These are phyloP conservation scores for Parazoanthus swiftii DNA, from an alignment of 92 coral and sea anemone genomes.

Conservation along the genomic window DNA sequence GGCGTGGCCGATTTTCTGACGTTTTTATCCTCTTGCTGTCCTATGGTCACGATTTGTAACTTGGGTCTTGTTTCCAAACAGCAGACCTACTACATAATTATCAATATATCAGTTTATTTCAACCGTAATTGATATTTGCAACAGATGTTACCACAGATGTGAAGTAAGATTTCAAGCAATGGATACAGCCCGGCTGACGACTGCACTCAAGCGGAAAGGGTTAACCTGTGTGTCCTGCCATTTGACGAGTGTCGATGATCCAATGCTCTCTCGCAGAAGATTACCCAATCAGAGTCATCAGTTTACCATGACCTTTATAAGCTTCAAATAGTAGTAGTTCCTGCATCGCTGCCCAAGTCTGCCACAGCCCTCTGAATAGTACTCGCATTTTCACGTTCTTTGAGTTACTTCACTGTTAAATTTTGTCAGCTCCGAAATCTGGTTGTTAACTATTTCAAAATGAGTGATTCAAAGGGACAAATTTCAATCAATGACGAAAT, in stretches of 20 bases:
- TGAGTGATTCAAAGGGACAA: slow-evolving; percentile 30
- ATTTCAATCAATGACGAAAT: slow-evolving; percentile 41
- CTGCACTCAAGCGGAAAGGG: slow-evolving; percentile 13
- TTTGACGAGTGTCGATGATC: slow-evolving; percentile 19
- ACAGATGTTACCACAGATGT: not conserved
- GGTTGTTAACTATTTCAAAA: not conserved
- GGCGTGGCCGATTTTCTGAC: not conserved
- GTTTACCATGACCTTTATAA: slow-evolving; percentile 26
- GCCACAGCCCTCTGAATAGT: slow-evolving; percentile 10
- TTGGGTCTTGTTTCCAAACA: not conserved
- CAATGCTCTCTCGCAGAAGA: not conserved
- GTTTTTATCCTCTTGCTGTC: not conserved
- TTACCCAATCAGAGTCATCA: slow-evolving; percentile 26
- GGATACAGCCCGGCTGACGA: not conserved
- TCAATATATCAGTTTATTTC: no score
- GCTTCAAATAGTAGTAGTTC: slow-evolving; percentile 17
- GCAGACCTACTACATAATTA: no score
- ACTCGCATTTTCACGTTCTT: slow-evolving; percentile 22
- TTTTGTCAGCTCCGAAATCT: not conserved
- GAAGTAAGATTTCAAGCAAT: not conserved
- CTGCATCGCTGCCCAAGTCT: not conserved
- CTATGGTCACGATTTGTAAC: not conserved
- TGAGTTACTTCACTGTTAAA: not conserved
- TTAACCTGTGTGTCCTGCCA: not conserved
- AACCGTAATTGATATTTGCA: not conserved